Conservation (phyloP, 2,113 vertebrate genomes). For the Oreochromis spilurus region DNA sequence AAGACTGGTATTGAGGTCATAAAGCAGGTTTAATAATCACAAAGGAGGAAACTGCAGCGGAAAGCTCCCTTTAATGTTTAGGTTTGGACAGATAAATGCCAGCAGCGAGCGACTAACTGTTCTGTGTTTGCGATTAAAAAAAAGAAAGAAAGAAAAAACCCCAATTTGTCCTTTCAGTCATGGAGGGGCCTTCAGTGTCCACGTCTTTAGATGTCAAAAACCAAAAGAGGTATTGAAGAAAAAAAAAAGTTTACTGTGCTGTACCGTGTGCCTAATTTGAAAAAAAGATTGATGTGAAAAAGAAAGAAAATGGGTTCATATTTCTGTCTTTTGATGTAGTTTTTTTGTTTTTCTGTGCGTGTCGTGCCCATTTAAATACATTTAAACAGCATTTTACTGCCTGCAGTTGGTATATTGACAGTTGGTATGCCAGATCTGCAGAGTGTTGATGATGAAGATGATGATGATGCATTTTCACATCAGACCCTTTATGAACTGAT, state of each 20-base stretch:
- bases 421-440: constrained; percentile 60
- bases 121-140: neutral
- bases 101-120: constrained; percentile 13
- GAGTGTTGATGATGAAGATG: constrained; percentile 31
- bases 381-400: constrained; percentile 62
- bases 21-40: constrained; percentile 13
- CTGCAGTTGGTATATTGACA: constrained; percentile 60
- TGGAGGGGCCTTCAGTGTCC: constrained; percentile 1
- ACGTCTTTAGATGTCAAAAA: constrained; percentile 49
- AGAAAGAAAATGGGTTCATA: constrained; percentile 8
- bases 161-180: neutral
- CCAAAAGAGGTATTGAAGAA: constrained; percentile 49
- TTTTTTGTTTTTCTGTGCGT: neutral
- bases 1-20: neutral
- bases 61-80: constrained; percentile 60
- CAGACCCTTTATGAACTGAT: constrained; percentile 59
- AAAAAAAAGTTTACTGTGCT: constrained; percentile 49
- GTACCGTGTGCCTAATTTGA: constrained; percentile 66
- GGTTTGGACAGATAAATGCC: neutral
- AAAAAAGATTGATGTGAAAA: constrained; percentile 26
- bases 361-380: constrained; percentile 27
- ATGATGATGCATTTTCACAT: constrained; percentile 26
- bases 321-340: constrained; percentile 8
- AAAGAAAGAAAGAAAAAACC: neutral
- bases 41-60: neutral